Evolutionary conservation across 2,888 invertebrate genomes (phyloP).

Genomic region (Scaptomyza polygonia): DNA sequence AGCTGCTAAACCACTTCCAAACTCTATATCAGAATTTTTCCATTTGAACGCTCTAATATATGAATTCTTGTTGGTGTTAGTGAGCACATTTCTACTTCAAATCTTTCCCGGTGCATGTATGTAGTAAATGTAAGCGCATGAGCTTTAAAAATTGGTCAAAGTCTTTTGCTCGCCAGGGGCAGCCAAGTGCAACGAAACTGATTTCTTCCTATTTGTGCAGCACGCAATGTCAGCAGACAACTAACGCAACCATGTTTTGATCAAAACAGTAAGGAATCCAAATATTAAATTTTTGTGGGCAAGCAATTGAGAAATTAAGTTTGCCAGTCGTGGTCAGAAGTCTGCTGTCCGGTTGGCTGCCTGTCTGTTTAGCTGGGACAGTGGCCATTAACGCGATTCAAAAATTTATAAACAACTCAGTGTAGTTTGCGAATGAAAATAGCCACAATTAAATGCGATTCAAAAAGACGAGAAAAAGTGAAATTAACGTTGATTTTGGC

Average conservation of each 20-base stretch:
- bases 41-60: too few relatives aligned
- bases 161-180: conserved; percentile 51
- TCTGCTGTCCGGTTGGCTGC: conserved; percentile 1
- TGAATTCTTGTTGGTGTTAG: too few relatives aligned
- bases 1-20: too few relatives aligned
- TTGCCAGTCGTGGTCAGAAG: background rate
- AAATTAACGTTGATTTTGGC: conserved; percentile 33
- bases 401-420: conserved; percentile 51
- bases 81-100: background rate
- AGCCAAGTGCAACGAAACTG: conserved; percentile 62
- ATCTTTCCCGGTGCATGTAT: conserved; percentile 8
- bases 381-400: conserved; percentile 57
- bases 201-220: conserved; percentile 56
- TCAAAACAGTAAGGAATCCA: background rate
- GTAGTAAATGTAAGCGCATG: conserved; percentile 31
- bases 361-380: conserved; percentile 11
- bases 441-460: conserved; percentile 73
- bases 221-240: conserved; percentile 34
- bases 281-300: background rate
- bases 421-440: conserved; percentile 55
- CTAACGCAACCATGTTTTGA: background rate
- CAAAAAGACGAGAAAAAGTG: conserved; percentile 21
- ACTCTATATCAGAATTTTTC: too few relatives aligned
- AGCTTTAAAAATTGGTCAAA: conserved; percentile 30
- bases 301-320: background rate